phyloP scores from a whole-genome alignment of 2,113 vertebrate genomes.

The Mesembrinibis cayennensis region DNA sequence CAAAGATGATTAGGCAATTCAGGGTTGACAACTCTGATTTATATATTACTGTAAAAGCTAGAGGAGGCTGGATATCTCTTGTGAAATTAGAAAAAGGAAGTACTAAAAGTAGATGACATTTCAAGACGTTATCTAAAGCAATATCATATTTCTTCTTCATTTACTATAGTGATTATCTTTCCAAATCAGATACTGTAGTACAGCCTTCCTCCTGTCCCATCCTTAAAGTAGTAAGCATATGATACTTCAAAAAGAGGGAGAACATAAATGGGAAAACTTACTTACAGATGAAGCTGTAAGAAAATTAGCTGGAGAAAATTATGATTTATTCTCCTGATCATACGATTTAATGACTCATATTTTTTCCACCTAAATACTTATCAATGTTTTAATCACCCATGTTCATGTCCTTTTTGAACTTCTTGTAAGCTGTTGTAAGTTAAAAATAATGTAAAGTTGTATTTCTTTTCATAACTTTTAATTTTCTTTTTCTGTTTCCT shows the following conservation, averaged over 20 bases:
- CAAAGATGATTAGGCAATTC: conserved; percentile 14
- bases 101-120: neutral
- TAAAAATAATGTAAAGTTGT: neutral
- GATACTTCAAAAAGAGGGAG: neutral
- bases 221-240: neutral
- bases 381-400: neutral
- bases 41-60: neutral
- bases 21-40: neutral
- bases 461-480: neutral
- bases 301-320: neutral
- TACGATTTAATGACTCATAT: neutral
- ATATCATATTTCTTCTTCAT: neutral
- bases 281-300: neutral
- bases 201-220: neutral
- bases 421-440: neutral
- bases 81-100: neutral
- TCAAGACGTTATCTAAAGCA: neutral
- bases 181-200: neutral
- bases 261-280: neutral
- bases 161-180: neutral
- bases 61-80: neutral
- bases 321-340: neutral
- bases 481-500: neutral
- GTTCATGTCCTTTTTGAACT: neutral
- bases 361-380: neutral